A percentile compares a stretch with the other conserved stretches of the same genome.
phyloP scores from a whole-genome alignment of 2,888 invertebrate species.

The Norana najaformis region DNA sequence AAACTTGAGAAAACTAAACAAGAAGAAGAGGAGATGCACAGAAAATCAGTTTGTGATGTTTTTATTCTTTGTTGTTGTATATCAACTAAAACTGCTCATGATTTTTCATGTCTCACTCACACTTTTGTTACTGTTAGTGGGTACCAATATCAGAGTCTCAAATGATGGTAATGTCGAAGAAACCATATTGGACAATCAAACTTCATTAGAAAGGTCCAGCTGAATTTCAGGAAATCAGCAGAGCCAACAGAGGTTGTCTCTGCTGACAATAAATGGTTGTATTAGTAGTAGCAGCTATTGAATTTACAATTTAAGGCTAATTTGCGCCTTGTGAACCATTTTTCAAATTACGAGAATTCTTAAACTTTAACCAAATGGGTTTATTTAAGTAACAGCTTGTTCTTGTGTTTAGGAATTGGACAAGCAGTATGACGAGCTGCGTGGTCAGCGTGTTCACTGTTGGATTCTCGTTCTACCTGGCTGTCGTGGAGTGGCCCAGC shows the following conservation, averaged over 20 bases:
- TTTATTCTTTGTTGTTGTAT: neutral
- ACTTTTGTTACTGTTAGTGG: neutral
- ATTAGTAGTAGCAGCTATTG: neutral
- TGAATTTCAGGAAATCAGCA: neutral
- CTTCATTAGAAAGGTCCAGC: neutral
- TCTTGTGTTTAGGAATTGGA: neutral
- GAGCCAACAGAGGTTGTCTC: too few species aligned
- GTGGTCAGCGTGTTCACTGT: conserved; percentile 70
- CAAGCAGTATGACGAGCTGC: conserved; percentile 56
- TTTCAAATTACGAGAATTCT: neutral
- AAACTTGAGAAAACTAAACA: conserved; percentile 51
- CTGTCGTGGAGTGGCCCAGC: conserved; percentile 65
- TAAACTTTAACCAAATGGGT: neutral
- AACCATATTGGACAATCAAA: neutral
- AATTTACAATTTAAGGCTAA: neutral
- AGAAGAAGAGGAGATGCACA: conserved; percentile 30
- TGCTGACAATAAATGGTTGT: neutral
- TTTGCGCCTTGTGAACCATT: neutral
- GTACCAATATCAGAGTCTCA: neutral
- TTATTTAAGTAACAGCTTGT: conserved; percentile 38
- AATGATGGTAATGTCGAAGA: neutral
- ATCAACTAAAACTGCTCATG: too few species aligned
- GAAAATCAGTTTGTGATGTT: neutral
- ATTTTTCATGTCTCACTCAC: neutral
- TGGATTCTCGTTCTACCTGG: conserved; percentile 79